These are phyloP conservation scores for Brassicogethes aeneus DNA, from an alignment of 2,888 invertebrate species.

Conservation along the genomic window DNA sequence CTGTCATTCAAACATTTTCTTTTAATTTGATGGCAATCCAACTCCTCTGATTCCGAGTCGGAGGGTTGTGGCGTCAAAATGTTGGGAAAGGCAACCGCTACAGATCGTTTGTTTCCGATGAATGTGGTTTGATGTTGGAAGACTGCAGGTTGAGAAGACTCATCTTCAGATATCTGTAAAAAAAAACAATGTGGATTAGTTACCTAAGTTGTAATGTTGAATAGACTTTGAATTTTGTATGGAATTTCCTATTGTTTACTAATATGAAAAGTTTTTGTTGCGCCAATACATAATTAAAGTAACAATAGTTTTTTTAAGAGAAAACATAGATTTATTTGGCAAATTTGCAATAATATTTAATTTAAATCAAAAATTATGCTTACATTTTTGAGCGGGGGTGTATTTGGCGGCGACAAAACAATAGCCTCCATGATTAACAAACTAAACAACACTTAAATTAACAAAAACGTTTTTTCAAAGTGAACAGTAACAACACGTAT, in stretches of 20 bases:
- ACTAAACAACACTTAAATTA: no score
- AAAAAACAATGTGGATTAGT: conserved; percentile 7
- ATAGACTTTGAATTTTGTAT: no score
- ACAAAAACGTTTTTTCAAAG: no score
- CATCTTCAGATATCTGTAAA: conserved; percentile 30
- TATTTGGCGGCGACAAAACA: conserved; percentile 60
- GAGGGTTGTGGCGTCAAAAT: conserved; percentile 73
- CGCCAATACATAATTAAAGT: neutral
- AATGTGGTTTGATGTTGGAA: conserved; percentile 22
- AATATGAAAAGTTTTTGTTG: no score
- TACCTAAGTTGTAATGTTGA: no score
- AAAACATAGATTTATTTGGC: no score
- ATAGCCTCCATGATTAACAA: conserved; percentile 24
- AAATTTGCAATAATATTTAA: conserved; percentile 10
- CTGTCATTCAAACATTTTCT: conserved; percentile 47
- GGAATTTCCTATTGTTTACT: no score
- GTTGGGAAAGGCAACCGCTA: conserved; percentile 21
- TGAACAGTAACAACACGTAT: conserved; percentile 3
- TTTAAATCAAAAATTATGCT: conserved; percentile 17
- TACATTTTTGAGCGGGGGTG: conserved; percentile 55
- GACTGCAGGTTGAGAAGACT: conserved; percentile 19
- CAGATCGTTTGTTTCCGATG: conserved; percentile 25
- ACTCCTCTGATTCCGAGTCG: conserved; percentile 59
- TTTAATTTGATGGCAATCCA: conserved; percentile 48
- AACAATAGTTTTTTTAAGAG: neutral